Base-by-base conservation (phyloP, 2,888 invertebrate genomes). In the Dolichomitus sp. region DNA sequence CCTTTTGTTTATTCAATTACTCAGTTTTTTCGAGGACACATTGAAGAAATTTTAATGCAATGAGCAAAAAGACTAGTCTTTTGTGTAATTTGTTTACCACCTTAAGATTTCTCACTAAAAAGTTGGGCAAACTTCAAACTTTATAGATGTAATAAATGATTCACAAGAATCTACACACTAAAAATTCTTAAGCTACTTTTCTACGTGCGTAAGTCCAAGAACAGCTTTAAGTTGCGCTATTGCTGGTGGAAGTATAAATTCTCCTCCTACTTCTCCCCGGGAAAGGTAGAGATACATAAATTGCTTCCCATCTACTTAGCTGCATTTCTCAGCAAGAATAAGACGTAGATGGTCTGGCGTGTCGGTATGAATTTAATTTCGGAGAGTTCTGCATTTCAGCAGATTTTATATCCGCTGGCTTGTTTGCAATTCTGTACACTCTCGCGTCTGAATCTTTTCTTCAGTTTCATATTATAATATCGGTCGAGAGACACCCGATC, bases 251-350 rank as follows among this genome's bases (percentile, higher is more conserved):
- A 40, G 37, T 19, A 17, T 40, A 69, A 37, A 69, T 27, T 54
- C 54, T 69, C 68, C 37, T 37, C 37, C 4, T 61, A 4, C 2
- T 30, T 57, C 33, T 59, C 33, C 11, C 37, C 17, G 52, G 12
- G 9, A 14, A 19, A 54, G 54, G 42, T 37, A 42, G n/a, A 27
- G 54, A 37, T 50, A 9, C 9, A 54, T 57, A 57, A 70, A 70
- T 57, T 70, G 69, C 69, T 54, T 70, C 57, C 69, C 54, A 54
- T 70, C 54, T 52, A 42, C 27, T 70, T 52, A 9, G n/a, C 69
- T 23, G 17, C 59, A 68, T 37, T 27, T 70, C 40, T 40, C n/a
- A 52, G 40, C 14, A 17, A 27, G 69, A 42, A 70, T 45, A 59
- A 45, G 30, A 59, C 17, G 42, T 27, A 9, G 57, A 40, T n/a